Conservation (phyloP, 2,113 vertebrate genomes). For the Rhodinocichla rosea region DNA sequence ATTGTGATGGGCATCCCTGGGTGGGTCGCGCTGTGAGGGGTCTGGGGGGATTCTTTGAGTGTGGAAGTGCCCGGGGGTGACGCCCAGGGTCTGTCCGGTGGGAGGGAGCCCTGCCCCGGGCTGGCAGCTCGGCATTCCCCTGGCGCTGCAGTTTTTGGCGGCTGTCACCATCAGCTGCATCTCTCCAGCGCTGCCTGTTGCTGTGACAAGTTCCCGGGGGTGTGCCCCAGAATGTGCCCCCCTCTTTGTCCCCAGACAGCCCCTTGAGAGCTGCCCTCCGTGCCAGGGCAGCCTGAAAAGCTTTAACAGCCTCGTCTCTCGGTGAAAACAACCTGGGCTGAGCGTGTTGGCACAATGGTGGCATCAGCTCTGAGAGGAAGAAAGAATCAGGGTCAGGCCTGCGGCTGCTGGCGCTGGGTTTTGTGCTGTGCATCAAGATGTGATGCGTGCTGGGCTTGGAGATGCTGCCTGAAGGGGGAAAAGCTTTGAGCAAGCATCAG, state of each 20-base stretch:
- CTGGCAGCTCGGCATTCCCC: neutral
- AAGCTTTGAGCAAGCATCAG: neutral
- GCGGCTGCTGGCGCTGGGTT: neutral
- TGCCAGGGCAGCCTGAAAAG: neutral
- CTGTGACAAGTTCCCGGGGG: neutral
- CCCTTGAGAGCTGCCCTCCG: neutral
- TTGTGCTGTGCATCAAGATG: neutral
- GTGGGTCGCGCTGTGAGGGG: neutral
- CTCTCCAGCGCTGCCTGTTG: neutral
- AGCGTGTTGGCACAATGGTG: neutral
- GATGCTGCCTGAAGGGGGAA: neutral
- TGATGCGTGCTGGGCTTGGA: neutral
- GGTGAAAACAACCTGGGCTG: neutral
- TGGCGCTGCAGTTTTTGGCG: neutral
- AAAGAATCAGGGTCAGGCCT: neutral
- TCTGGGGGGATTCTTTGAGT: accelerated
- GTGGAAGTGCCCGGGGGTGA: neutral
- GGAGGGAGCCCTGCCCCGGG: neutral
- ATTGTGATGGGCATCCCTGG: neutral
- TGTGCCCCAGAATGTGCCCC: neutral
- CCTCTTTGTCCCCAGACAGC: neutral
- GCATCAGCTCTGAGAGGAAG: neutral
- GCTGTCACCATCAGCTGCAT: neutral
- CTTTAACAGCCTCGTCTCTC: neutral
- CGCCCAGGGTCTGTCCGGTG: neutral